Base-by-base conservation (phyloP, 1,140 invertebrate genomes). In the Onthophagus taurus region DNA sequence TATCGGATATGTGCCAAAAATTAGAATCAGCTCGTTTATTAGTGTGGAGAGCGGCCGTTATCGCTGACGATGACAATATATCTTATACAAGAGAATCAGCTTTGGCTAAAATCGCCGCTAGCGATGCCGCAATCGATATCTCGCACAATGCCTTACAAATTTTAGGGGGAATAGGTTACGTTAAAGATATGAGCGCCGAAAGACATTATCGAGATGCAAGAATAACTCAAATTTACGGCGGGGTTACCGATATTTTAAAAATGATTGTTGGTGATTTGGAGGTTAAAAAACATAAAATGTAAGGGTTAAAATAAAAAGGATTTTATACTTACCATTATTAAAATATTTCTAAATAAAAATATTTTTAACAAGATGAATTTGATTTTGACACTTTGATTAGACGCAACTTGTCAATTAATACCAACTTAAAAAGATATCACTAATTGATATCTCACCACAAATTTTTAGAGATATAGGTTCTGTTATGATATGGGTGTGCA, bases 181-280 rank as follows among this genome's bases (percentile, higher is more conserved):
- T 89, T 26, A 76, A 75, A 2, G 80, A 89, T 49, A 89, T 91
- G 80, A 78, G 85, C 6, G 89, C 88, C 1, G 90, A 96, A 72
- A 71, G 90, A 56, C 78, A 91, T 68, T 96, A 90, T 65, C 72
- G 86, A 50, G 86, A 89, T 63, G 83, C 86, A 0, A 67, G 85
- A 51, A 86, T 88, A 44, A 89, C 85, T 3, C 83, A 89, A 65
- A 88, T 89, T 53, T 89, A 89, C 63, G 85, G 89, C 66, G 77
- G 89, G 55, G 92, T 90, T 2, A 91, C 85, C 39, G 90, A 97
- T 69, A 89, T 97, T 54, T 90, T 94, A 67, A 78, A 81, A 57
- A 69, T 92, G 3, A 80, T 96, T 1, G 89, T 97, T 50, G 85
- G 88, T 23, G 74, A 71, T 16, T 76, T 75, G 57, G 52, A 89